Base-by-base conservation (phyloP, 1,140 invertebrate species). In the Lutraria rhynchaena region DNA sequence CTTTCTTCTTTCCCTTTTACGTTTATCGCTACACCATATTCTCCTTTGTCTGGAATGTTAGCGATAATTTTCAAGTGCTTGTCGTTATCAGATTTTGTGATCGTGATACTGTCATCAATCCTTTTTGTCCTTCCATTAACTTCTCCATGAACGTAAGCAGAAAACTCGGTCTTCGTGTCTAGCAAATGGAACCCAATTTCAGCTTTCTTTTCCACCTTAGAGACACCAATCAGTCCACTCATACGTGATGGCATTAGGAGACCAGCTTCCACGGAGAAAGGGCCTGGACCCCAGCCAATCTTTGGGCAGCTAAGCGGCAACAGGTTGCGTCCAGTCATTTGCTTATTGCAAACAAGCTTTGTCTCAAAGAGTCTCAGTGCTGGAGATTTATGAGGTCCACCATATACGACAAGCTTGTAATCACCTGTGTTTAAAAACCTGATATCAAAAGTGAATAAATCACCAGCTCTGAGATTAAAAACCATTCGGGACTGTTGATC, bases 211-310 rank as follows among this genome's bases (percentile, higher is more conserved):
- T 81, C 74, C 2, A 29, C 27, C 31, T 27, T 71, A 9, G 27
- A 33, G n/a, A 73, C 51, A 17, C 80, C 51, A 19, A 82, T 60
- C 24, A 80, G 13, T 46, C 84, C 84, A 29, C 53, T 81, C 27
- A 44, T 49, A 24, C 73, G 61, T 17, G 84, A 81, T n/a, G 84
- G 84, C 4, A 83, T 22, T 11, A 81, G 49, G 9, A 85, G 53
- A 4, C 84, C 84, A 31, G 70, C 65, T 51, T 51, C 53, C 24
- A 49, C 71, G 9, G 71, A 58, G n/a, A 33, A 19, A 22, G 84
- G 81, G 19, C 84, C 81, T 17, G 84, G 84, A 3, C 84, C 84
- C 69, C 75, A 85, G 0, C 84, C 84, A 51, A 81, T 53, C 31
- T 22, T 51, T 27, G 71, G 61, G 22, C 75, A 71, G 44, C 75